Conservation (phyloP, 2,113 vertebrate genomes). For the Noturus placidus region DNA sequence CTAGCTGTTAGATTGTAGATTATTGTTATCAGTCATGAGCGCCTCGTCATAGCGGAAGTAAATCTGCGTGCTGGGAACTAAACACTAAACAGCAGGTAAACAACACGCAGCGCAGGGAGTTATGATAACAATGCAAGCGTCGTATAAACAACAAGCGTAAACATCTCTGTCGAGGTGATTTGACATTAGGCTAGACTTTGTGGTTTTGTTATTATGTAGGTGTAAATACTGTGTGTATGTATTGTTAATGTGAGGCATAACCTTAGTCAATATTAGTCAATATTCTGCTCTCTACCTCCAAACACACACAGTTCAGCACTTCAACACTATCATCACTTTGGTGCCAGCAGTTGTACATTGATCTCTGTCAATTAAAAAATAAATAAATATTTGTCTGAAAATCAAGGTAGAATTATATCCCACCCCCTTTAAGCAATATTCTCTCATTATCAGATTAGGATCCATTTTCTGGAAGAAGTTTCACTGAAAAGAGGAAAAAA, state of each 20-base stretch:
- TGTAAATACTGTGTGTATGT: neutral
- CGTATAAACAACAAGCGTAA: neutral
- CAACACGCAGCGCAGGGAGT: neutral
- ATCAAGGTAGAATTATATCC: no score
- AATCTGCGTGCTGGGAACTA: constrained; percentile 15
- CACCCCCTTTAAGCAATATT: neutral
- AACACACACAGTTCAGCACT: neutral
- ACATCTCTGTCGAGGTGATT: no score
- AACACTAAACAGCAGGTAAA: constrained; percentile 45
- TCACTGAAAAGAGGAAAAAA: neutral
- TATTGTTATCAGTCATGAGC: neutral
- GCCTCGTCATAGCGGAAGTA: neutral
- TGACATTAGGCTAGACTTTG: neutral
- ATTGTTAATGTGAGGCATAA: neutral
- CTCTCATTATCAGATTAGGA: neutral
- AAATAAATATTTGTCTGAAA: no score
- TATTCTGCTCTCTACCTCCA: neutral
- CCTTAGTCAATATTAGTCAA: neutral
- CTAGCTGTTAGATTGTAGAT: neutral
- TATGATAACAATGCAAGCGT: neutral
- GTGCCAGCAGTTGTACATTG: neutral
- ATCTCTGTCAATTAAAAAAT: neutral
- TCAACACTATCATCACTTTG: neutral
- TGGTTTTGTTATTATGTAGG: neutral
- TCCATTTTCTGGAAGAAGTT: neutral